Conservation (phyloP, 1,140 invertebrate genomes). For the Pseudoatta argentina region DNA sequence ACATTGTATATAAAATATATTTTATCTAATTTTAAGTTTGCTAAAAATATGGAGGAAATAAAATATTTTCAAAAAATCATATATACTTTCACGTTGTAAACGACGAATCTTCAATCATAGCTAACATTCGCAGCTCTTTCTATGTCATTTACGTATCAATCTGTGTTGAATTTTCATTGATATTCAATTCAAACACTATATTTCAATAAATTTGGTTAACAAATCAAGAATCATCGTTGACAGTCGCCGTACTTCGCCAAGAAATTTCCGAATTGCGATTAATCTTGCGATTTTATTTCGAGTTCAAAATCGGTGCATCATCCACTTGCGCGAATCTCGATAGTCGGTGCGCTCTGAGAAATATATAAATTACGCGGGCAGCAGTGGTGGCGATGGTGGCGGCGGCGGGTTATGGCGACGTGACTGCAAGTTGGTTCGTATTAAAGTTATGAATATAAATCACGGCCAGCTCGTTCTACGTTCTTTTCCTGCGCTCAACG, state of each 20-base stretch:
- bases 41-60: neutral
- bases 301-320: conserved; percentile 24
- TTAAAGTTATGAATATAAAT: conserved; percentile 85
- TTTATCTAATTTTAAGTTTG: neutral
- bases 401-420: conserved; percentile 72
- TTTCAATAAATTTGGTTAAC: conserved; percentile 53
- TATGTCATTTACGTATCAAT: neutral
- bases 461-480: conserved; percentile 73
- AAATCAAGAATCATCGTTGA: conserved; percentile 5
- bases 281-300: conserved; percentile 59
- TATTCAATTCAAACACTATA: conserved; percentile 17
- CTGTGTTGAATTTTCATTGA: conserved; percentile 18
- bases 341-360: conserved; percentile 66
- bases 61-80: neutral
- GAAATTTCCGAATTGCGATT: neutral
- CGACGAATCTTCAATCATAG: conserved; percentile 1
- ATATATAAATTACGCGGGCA: conserved; percentile 77
- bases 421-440: conserved; percentile 81
- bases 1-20: neutral
- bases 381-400: conserved; percentile 28
- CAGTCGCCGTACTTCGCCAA: neutral
- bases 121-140: neutral
- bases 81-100: neutral
- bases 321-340: conserved; percentile 52
- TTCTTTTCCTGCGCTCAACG: conserved; percentile 59